Evolutionary conservation across 2,797 vertebrate species (phyloP), one percentile per base, ranked within the genome.

Genomic region (Eptatretus atami): DNA sequence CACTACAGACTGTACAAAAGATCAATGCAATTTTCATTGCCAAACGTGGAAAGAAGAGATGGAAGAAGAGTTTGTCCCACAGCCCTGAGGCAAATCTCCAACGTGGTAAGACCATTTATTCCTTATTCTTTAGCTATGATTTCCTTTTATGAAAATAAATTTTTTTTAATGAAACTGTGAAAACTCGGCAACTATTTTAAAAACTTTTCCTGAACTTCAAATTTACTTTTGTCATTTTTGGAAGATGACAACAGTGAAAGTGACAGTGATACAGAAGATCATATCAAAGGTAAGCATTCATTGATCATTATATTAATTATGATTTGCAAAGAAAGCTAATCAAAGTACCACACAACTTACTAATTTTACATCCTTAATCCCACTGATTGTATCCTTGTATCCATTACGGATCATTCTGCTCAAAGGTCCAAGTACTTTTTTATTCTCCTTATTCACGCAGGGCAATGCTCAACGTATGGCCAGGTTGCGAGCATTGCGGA

Each of bases 231-330:
- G 78, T 6, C 78, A 69, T 75, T 67, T 76, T 72, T 73, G 75
- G 69, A 77, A 98, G 92, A 94, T 78, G 92, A 98, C 73, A 98
- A 98, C 77, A 98, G 92, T 1, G 92, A 96, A 75, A 98, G 88
- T 55, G 92, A 98, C 76, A 98, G 92, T 52, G 92, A 98, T 77
- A 95, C 92, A 13, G 92, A 98, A n/a, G 92, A 98, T 80, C 79
- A 86, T 68, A 95, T 96, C 76, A 98, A 95, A 98, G 87, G 92
- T 98, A 74, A 90, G 83, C 64, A 44, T 44, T 44, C 31, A 44
- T 44, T 44, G 31, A 44, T 44, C 6, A 44, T 44, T 44, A 44
- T 44, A 44, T 44, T 44, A 44, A 44, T 44, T 44, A 44, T 44
- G 31, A 44, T 44, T 44, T 44, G 31, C 6, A 44, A 44, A 44